Conservation (phyloP, 1,140 invertebrate genomes). For the Bombus affinis region DNA sequence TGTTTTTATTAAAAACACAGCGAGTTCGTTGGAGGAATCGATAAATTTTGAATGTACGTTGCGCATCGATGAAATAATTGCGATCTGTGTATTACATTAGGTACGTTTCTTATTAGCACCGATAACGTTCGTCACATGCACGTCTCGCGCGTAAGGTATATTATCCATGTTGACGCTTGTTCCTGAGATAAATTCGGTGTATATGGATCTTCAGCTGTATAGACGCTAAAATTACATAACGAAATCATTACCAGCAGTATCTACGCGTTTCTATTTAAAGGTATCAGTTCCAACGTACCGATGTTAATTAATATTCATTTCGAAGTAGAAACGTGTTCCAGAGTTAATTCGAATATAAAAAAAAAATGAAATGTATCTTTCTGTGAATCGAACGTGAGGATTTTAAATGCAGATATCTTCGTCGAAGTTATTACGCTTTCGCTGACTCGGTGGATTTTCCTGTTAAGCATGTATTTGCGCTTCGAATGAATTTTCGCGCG, state of each 20-base stretch:
- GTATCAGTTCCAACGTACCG: background rate
- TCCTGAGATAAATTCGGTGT: slow-evolving; percentile 9
- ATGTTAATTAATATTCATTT: background rate
- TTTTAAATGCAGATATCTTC: background rate
- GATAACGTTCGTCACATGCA: background rate
- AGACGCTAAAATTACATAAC: background rate
- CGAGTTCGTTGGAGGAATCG: background rate
- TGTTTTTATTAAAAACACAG: background rate
- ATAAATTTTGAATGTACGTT: background rate
- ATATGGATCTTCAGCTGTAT: background rate
- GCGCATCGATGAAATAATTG: background rate
- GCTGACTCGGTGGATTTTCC: slow-evolving; percentile 9
- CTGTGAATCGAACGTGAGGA: background rate
- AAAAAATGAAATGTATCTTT: too few species aligned
- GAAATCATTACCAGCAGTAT: background rate
- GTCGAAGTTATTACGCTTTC: background rate
- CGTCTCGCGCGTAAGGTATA: background rate
- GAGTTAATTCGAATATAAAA: background rate
- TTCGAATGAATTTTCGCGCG: background rate
- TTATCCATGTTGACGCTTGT: background rate
- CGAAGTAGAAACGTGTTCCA: too few species aligned
- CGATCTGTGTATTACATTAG: background rate
- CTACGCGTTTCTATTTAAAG: slow-evolving; percentile 1
- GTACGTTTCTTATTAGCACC: background rate
- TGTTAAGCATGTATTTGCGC: background rate